These are phyloP conservation scores for Semaprochilodus insignis DNA, from an alignment of 2,797 vertebrate genomes.

Conservation along the genomic window DNA sequence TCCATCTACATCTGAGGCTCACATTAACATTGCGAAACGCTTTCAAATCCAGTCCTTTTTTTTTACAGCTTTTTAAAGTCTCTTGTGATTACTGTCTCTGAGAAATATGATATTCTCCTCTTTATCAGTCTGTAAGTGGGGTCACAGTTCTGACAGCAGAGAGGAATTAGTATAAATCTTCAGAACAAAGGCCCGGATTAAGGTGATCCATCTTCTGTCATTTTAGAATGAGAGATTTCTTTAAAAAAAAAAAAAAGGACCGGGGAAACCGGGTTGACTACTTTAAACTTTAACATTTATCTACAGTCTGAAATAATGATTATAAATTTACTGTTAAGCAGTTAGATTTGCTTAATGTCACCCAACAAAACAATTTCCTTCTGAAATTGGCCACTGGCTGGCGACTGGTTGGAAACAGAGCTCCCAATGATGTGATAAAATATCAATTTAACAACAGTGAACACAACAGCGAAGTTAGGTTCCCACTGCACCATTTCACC, in stretches of 20 bases:
- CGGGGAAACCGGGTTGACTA: not conserved
- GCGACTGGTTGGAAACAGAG: not conserved
- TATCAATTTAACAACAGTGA: not conserved
- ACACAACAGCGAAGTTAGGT: not conserved
- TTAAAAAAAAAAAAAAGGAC: too few species aligned
- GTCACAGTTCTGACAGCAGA: slow-evolving; percentile 32
- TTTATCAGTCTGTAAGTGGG: slow-evolving; percentile 6
- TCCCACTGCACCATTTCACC: not conserved
- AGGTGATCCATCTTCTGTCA: slow-evolving; percentile 20
- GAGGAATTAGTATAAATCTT: slow-evolving; percentile 43
- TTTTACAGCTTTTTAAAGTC: not conserved
- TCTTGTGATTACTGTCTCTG: slow-evolving; percentile 19
- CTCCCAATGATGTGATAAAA: not conserved
- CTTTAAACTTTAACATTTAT: not conserved
- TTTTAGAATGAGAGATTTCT: slow-evolving; percentile 20
- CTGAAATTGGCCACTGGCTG: not conserved
- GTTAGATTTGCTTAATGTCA: not conserved
- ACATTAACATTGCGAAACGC: not conserved
- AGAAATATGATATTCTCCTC: slow-evolving; percentile 22
- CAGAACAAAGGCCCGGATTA: slow-evolving; percentile 26
- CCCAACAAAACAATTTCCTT: not conserved
- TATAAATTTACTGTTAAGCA: not conserved
- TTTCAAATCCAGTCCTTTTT: not conserved
- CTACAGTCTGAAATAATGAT: not conserved
- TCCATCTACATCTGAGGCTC: not conserved